Conservation (phyloP, 2,888 invertebrate genomes). For the Tuta absoluta region DNA sequence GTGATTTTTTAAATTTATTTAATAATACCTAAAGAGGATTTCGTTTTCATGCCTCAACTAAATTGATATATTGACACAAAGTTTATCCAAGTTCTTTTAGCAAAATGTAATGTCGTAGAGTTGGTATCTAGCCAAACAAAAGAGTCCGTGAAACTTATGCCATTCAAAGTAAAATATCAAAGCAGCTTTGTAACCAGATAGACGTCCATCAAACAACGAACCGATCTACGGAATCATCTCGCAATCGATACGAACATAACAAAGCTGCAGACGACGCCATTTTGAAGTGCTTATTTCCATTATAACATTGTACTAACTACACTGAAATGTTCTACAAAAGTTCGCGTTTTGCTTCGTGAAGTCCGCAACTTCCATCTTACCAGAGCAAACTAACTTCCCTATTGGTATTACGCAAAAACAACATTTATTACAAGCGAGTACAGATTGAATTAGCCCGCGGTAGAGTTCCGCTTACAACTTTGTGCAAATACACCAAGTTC, state of each 20-base stretch:
- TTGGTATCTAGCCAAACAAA: neutral
- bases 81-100: neutral
- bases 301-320: constrained; percentile 82
- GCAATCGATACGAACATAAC: constrained; percentile 66
- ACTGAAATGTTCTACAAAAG: constrained; percentile 82
- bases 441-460: constrained; percentile 78
- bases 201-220: constrained; percentile 42
- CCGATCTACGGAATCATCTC: constrained; percentile 46
- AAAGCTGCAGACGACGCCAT: constrained; percentile 78
- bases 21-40: too few relatives aligned
- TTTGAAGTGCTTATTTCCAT: constrained; percentile 82
- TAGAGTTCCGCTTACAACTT: constrained; percentile 77
- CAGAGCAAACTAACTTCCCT: constrained; percentile 70
- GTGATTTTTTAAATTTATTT: too few relatives aligned
- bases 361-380: constrained; percentile 76
- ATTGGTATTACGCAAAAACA: constrained; percentile 79
- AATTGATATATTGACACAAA: too few relatives aligned
- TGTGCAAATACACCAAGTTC: constrained; percentile 77
- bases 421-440: constrained; percentile 79
- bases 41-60: too few relatives aligned
- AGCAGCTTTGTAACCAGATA: constrained; percentile 32
- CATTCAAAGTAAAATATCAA: neutral
- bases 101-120: neutral
- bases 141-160: neutral
- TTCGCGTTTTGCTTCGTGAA: constrained; percentile 82